Evolutionary conservation across 1,140 invertebrate genomes (phyloP).

Genomic region (Lepidurus arcticus): DNA sequence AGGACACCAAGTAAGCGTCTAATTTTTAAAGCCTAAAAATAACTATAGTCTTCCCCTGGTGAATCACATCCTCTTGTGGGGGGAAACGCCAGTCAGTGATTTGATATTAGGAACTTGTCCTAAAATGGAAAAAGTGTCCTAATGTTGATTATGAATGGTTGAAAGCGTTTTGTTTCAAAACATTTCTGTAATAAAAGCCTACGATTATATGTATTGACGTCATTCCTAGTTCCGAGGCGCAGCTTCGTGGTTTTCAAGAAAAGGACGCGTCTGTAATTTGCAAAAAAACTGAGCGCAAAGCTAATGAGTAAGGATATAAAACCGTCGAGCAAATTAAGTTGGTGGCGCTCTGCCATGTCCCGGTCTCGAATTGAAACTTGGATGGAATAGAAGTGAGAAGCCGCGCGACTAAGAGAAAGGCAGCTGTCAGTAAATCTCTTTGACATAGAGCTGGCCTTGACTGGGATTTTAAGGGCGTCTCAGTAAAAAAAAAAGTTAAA

Average conservation of each 20-base stretch:
- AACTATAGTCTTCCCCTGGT: too few species aligned
- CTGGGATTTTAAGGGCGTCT: background rate
- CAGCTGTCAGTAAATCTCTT: slow-evolving; percentile 6
- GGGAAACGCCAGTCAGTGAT: too few species aligned
- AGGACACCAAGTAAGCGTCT: too few species aligned
- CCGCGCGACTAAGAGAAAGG: background rate
- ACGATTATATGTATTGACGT: background rate
- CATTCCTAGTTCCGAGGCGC: background rate
- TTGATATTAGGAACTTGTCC: too few species aligned
- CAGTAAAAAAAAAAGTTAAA: background rate
- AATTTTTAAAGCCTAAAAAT: too few species aligned
- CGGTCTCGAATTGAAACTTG: background rate
- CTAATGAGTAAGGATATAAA: slow-evolving; percentile 11
- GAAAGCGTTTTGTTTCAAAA: too few species aligned
- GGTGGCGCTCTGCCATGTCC: background rate
- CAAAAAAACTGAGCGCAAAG: background rate
- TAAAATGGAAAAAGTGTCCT: too few species aligned
- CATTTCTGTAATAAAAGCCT: background rate
- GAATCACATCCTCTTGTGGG: too few species aligned
- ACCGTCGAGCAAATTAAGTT: slow-evolving; percentile 3
- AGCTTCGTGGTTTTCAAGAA: background rate
- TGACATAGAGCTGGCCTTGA: background rate
- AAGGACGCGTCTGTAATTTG: background rate
- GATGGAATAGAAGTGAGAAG: background rate
- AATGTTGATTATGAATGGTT: too few species aligned